phyloP scores from a whole-genome alignment of 2,797 vertebrate genomes.

The Thalassophryne amazonica region DNA sequence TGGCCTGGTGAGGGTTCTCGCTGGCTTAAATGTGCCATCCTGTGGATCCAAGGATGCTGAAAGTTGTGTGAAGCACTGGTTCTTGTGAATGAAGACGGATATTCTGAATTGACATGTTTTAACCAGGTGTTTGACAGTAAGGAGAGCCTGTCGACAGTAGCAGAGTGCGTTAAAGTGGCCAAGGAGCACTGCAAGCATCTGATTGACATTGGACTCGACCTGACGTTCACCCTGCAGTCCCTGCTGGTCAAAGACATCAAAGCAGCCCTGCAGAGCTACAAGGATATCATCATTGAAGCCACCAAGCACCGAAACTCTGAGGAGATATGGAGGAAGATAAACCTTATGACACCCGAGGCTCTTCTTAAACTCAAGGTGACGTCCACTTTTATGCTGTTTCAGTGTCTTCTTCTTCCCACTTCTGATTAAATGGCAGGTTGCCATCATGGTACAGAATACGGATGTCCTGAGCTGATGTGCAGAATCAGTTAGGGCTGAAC shows the following conservation, averaged over 20 bases:
- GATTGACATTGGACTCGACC: constrained; percentile 93
- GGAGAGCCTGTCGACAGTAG: constrained; percentile 94
- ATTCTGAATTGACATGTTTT: background rate
- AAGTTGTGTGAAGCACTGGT: too few relatives aligned
- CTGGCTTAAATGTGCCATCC: too few relatives aligned
- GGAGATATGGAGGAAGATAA: constrained; percentile 99
- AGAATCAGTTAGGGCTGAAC: too few relatives aligned
- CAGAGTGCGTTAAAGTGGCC: constrained; percentile 95
- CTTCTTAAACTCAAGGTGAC: constrained; percentile 85
- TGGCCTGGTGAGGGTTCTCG: too few relatives aligned
- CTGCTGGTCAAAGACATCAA: constrained; percentile 93
- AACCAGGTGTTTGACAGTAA: constrained; percentile 92
- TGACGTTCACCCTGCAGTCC: constrained; percentile 93
- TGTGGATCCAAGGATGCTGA: too few relatives aligned
- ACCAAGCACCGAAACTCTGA: constrained; percentile 98
- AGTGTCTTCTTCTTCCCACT: background rate
- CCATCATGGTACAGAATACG: too few relatives aligned
- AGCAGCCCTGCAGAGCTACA: constrained; percentile 90
- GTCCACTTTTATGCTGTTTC: background rate
- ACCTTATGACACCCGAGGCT: constrained; percentile 96
- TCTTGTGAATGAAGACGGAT: too few relatives aligned
- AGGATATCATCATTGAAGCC: constrained; percentile 97
- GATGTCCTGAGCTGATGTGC: too few relatives aligned
- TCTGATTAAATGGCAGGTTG: background rate
- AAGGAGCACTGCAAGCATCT: constrained; percentile 96